Base-by-base conservation (phyloP, 1,140 invertebrate species). In the Propsilocerus akamusi region DNA sequence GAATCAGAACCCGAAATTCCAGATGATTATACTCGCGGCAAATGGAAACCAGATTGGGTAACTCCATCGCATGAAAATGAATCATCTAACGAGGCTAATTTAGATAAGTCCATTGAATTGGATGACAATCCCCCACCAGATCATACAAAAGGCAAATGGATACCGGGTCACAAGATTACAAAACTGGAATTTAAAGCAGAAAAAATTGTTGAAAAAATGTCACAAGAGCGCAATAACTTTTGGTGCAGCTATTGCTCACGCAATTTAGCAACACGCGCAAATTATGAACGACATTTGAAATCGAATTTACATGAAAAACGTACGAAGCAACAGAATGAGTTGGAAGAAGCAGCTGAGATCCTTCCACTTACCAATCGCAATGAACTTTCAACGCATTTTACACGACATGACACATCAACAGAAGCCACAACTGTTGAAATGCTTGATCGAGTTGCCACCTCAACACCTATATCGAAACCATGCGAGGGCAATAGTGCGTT, bases 181-280 rank as follows among this genome's bases (percentile, higher is more conserved):
- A 59, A 53, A 57, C 52, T 51, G 58, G 70, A 75, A 55, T 53
- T 64, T 53, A 68, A 72, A 61, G 63, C 66, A 48, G 65, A 73
- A 59, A 68, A 69, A 41, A 67, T 69, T 67, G 64, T 67, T 59
- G 63, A 65, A 4, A 68, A 51, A 50, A 54, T 63, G 24, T 58
- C 69, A 52, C 65, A 68, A 52, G 68, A 70, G 37, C 69, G 72
- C 1, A 67, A 79, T 12, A 73, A 76, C 54, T 86, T 80, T 65
- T 86, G 81, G 81, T 87, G 83, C 62, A 76, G 74, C 56, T 78
- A 81, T 25, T 87, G 83, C 57, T 83, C 84, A 57, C 69, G 83
- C 46, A 71, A 77, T 20, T 68, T 86, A 8, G 80, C 80, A 8
- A 82, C 79, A 12, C 75, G 74, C 59, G 59, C 73, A 23, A 76